Conservation (phyloP, 2,888 invertebrate genomes). For the Caenorhabditis becei region DNA sequence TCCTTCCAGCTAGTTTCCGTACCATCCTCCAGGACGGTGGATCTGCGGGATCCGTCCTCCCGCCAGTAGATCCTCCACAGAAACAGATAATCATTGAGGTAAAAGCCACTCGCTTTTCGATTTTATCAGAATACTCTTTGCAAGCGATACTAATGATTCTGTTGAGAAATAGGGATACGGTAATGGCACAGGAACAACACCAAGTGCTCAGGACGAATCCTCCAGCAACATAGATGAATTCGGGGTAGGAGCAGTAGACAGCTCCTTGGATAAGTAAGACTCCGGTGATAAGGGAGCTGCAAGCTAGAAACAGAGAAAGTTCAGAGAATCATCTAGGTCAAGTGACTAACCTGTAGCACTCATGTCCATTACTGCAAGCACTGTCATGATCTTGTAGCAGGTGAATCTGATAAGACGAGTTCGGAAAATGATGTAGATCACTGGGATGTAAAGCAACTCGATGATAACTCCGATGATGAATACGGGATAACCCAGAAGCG, state of each 20-base stretch:
- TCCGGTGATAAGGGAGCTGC: constrained; percentile 37
- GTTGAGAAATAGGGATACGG: constrained; percentile 31
- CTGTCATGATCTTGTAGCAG: constrained; percentile 39
- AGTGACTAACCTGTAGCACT: constrained; percentile 32
- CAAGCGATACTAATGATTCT: constrained; percentile 29
- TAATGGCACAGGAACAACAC: constrained; percentile 26
- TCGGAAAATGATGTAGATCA: constrained; percentile 30
- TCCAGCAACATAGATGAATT: constrained; percentile 33
- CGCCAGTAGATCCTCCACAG: too few species aligned
- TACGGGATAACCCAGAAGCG: constrained; percentile 32
- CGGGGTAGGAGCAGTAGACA: constrained; percentile 35
- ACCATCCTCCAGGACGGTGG: too few species aligned
- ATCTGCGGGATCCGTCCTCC: too few species aligned
- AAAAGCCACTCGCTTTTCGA: constrained; percentile 28
- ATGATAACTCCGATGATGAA: constrained; percentile 22
- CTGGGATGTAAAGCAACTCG: constrained; percentile 28
- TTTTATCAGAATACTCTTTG: constrained; percentile 25
- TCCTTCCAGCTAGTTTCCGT: too few species aligned
- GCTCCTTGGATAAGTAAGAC: constrained; percentile 28
- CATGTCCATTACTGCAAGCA: constrained; percentile 28
- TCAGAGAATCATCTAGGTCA: too few species aligned
- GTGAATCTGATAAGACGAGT: constrained; percentile 15
- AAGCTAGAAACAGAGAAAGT: too few species aligned
- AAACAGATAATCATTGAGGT: constrained; percentile 21
- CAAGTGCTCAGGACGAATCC: constrained; percentile 28